Percentiles rank a stretch among this genome's conserved stretches.
Conservation (phyloP, 2,113 vertebrate species). For the Chamaea fasciata region DNA sequence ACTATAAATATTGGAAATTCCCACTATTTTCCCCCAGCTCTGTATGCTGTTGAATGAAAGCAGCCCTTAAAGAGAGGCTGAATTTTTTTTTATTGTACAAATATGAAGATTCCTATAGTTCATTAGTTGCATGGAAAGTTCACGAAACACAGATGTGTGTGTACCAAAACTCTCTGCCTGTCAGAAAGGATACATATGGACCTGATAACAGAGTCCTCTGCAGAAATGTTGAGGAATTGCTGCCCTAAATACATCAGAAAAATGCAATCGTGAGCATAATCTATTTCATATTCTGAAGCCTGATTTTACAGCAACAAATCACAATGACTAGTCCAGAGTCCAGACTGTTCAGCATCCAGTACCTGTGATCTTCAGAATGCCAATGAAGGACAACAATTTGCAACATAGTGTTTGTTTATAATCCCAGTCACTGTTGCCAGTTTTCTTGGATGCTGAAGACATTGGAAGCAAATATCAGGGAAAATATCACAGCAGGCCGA, state of each 20-base stretch:
- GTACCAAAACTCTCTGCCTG: background rate
- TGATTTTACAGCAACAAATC: background rate
- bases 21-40: background rate
- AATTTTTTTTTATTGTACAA: background rate
- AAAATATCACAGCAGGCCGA: background rate
- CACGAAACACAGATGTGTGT: background rate
- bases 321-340: background rate
- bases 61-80: background rate
- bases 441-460: background rate
- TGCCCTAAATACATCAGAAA: background rate
- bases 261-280: background rate
- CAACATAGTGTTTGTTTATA: background rate
- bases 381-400: background rate
- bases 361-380: background rate
- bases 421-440: background rate
- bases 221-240: background rate
- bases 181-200: background rate
- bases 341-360: background rate
- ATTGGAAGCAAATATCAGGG: background rate
- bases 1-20: background rate
- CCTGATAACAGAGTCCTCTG: background rate
- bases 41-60: background rate
- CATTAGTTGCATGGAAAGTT: background rate
- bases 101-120: background rate
- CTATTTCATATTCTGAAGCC: background rate